Conservation (phyloP, 2,888 invertebrate genomes). For the Chrysomela aeneicollis region DNA sequence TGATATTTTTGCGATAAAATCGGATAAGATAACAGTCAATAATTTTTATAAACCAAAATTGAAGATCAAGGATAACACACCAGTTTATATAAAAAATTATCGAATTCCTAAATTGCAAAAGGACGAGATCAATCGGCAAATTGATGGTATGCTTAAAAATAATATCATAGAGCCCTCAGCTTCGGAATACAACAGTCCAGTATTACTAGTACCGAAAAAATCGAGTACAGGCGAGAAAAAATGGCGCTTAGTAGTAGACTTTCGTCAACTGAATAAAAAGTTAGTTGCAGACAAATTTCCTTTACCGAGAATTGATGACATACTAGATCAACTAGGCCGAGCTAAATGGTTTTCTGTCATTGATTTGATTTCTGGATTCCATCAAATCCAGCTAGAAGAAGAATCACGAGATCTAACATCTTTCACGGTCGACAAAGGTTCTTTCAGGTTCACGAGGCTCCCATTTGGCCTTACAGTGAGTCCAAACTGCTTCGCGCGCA, state of each 20-base stretch:
- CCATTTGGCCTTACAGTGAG: conserved; percentile 42
- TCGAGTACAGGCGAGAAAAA: conserved; percentile 23
- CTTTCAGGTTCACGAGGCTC: conserved; percentile 38
- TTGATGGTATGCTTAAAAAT: conserved; percentile 32
- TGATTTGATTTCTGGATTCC: too few species aligned
- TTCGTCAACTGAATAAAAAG: conserved; percentile 35
- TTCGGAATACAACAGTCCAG: conserved; percentile 39
- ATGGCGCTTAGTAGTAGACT: conserved; percentile 38
- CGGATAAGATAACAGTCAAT: too few species aligned
- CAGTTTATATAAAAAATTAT: too few species aligned
- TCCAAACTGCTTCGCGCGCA: conserved; percentile 42
- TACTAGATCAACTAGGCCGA: conserved; percentile 37
- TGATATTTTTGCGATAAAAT: too few species aligned
- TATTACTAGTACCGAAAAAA: conserved; percentile 42
- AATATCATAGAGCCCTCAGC: conserved; percentile 36
- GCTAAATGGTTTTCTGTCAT: conserved; percentile 38
- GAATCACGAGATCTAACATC: conserved; percentile 35
- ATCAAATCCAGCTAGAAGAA: conserved; percentile 33
- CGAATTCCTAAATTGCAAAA: too few species aligned
- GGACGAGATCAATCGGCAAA: conserved; percentile 37
- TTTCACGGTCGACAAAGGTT: conserved; percentile 41
- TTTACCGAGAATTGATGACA: conserved; percentile 37
- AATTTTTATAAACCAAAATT: too few species aligned
- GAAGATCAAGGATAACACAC: too few species aligned
- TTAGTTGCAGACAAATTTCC: conserved; percentile 37